Evolutionary conservation across 2,113 vertebrate species (phyloP).

Genomic region (Cyanistes caeruleus): DNA sequence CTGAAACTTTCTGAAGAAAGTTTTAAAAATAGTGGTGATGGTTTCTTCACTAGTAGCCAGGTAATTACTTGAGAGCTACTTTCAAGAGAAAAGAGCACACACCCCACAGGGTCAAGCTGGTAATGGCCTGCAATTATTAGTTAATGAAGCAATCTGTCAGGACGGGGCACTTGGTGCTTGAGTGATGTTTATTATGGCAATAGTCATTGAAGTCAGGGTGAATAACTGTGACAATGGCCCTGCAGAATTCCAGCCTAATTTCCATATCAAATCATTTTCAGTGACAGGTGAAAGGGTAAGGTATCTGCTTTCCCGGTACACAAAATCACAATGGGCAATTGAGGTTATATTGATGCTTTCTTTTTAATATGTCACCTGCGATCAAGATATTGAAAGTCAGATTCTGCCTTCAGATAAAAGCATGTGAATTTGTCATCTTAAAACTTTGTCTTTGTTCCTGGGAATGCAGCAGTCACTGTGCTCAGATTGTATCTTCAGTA

Average conservation of each 20-base stretch:
- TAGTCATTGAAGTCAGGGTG: background rate
- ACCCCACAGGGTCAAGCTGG: background rate
- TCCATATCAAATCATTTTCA: slow-evolving; percentile 37
- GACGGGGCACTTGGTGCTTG: background rate
- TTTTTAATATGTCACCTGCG: slow-evolving; percentile 13
- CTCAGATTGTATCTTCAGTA: slow-evolving; percentile 36
- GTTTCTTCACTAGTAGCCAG: background rate
- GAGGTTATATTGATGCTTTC: background rate
- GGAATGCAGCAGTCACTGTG: background rate
- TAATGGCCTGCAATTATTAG: background rate
- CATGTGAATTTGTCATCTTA: background rate
- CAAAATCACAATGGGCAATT: slow-evolving; percentile 10
- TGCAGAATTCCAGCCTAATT: slow-evolving; percentile 36
- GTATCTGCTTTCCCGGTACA: background rate
- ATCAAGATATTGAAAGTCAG: slow-evolving; percentile 20
- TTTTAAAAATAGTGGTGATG: background rate
- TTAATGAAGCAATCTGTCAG: slow-evolving; percentile 4
- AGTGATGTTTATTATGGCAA: background rate
- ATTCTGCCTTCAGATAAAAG: slow-evolving; percentile 9
- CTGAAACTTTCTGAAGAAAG: background rate
- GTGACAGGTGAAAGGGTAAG: slow-evolving; percentile 17
- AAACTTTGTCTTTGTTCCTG: slow-evolving; percentile 17
- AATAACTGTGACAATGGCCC: background rate
- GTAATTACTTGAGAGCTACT: background rate
- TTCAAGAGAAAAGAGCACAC: background rate